Conservation (phyloP, 1,140 invertebrate genomes). For the Atta texana region DNA sequence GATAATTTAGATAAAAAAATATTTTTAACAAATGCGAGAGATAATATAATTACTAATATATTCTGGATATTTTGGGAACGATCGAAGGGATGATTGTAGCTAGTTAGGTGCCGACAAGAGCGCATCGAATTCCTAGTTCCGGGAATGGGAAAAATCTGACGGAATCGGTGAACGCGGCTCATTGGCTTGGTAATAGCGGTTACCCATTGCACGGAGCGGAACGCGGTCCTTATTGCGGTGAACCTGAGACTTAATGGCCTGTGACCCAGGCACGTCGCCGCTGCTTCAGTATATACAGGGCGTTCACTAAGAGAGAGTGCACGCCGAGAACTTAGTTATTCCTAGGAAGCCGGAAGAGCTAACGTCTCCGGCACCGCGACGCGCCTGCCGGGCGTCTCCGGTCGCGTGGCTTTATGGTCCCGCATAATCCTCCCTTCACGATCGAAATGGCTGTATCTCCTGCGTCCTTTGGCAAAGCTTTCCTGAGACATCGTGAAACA, state of each 20-base stretch:
- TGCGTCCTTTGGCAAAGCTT: slow-evolving; percentile 40
- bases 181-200: slow-evolving; percentile 85
- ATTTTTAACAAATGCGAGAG: neutral
- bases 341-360: slow-evolving; percentile 79
- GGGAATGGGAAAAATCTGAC: slow-evolving; percentile 79
- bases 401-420: slow-evolving; percentile 84
- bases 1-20: neutral
- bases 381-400: slow-evolving; percentile 84
- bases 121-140: slow-evolving; percentile 73
- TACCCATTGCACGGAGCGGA: slow-evolving; percentile 80
- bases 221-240: slow-evolving; percentile 83
- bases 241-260: slow-evolving; percentile 83
- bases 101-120: slow-evolving; percentile 40
- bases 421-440: slow-evolving; percentile 72
- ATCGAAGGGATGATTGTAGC: neutral
- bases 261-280: slow-evolving; percentile 74
- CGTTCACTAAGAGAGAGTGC: slow-evolving; percentile 41
- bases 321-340: slow-evolving; percentile 82
- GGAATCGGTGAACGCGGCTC: slow-evolving; percentile 80
- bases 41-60: neutral
- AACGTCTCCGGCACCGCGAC: slow-evolving; percentile 81
- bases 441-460: slow-evolving; percentile 52
- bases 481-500: slow-evolving; percentile 23
- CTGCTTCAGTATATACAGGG: slow-evolving; percentile 21
- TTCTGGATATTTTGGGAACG: neutral